Conservation (phyloP, 1,140 invertebrate genomes). For the Drosophila pectinifera region DNA sequence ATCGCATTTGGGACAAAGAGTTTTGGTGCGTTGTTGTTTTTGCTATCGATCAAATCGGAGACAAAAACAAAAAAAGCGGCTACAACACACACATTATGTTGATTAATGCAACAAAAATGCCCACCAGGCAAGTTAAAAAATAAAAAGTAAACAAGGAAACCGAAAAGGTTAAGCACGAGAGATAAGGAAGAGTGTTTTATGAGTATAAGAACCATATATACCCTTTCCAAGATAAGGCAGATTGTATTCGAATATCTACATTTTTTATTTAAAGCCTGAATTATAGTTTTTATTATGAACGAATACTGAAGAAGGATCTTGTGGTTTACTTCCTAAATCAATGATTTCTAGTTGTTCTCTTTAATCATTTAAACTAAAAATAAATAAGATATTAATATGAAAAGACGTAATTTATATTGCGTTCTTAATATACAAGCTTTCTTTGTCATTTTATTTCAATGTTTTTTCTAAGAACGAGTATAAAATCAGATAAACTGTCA, state of each 20-base stretch:
- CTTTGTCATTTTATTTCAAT: background rate
- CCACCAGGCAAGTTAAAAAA: constrained; percentile 36
- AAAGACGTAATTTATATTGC: background rate
- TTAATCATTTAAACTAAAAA: no score
- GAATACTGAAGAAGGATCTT: no score
- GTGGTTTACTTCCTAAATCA: no score
- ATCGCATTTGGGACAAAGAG: constrained; percentile 44
- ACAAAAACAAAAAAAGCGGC: constrained; percentile 41
- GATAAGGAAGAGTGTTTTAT: constrained; percentile 3
- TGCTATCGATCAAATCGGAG: constrained; percentile 44
- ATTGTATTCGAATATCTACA: background rate
- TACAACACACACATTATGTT: constrained; percentile 57
- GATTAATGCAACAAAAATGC: constrained; percentile 73
- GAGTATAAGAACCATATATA: background rate
- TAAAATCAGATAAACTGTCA: background rate
- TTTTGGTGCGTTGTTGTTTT: constrained; percentile 40
- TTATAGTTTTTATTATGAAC: background rate
- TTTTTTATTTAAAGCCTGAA: background rate
- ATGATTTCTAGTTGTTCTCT: no score
- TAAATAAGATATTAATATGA: background rate
- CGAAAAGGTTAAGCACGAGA: constrained; percentile 9
- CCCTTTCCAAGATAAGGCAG: background rate
- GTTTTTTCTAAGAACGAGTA: background rate
- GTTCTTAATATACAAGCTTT: background rate
- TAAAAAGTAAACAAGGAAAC: constrained; percentile 10